A percentile compares a stretch with the other conserved stretches of the same genome.
phyloP scores from a whole-genome alignment of 2,113 vertebrate species.

The Hirundichthys speculiger region DNA sequence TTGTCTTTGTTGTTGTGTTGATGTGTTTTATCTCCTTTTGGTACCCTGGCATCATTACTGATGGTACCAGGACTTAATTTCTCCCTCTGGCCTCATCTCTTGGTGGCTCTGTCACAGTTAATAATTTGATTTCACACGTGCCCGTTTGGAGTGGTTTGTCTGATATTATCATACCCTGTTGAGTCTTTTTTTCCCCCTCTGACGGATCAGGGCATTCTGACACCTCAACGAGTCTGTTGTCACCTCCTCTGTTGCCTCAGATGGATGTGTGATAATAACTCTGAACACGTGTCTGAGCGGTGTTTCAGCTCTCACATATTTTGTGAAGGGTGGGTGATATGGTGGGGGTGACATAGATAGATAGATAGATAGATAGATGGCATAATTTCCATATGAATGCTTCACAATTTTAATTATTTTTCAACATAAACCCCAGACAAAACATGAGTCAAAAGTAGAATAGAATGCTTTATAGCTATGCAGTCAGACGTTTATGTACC shows the following conservation, averaged over 20 bases:
- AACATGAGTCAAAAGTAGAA: too few relatives aligned
- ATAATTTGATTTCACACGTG: slow-evolving; percentile 38
- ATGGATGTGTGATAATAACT: slow-evolving; percentile 34
- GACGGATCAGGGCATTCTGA: slow-evolving; percentile 51
- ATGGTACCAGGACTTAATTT: background rate
- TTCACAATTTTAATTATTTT: too few relatives aligned
- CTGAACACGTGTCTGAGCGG: slow-evolving; percentile 14
- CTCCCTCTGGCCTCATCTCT: slow-evolving; percentile 1
- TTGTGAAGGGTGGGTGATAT: background rate
- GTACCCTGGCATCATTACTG: slow-evolving; percentile 31
- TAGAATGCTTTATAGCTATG: too few relatives aligned
- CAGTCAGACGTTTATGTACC: too few relatives aligned
- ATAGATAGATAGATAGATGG: too few relatives aligned
- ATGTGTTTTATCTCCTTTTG: slow-evolving; percentile 7
- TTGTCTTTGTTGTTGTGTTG: slow-evolving; percentile 22
- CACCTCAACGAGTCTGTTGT: slow-evolving; percentile 18
- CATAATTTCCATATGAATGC: too few relatives aligned
- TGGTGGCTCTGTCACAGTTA: slow-evolving; percentile 10
- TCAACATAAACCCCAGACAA: too few relatives aligned
- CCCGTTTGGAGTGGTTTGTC: slow-evolving; percentile 6
- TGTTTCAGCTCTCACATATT: slow-evolving; percentile 1
- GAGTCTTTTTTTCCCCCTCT: slow-evolving; percentile 2
- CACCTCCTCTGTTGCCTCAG: slow-evolving; percentile 21
- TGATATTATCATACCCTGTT: slow-evolving; percentile 18
- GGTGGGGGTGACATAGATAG: too few relatives aligned